Base-by-base conservation (phyloP, 2,888 invertebrate species). In the Ectemnius continuus region DNA sequence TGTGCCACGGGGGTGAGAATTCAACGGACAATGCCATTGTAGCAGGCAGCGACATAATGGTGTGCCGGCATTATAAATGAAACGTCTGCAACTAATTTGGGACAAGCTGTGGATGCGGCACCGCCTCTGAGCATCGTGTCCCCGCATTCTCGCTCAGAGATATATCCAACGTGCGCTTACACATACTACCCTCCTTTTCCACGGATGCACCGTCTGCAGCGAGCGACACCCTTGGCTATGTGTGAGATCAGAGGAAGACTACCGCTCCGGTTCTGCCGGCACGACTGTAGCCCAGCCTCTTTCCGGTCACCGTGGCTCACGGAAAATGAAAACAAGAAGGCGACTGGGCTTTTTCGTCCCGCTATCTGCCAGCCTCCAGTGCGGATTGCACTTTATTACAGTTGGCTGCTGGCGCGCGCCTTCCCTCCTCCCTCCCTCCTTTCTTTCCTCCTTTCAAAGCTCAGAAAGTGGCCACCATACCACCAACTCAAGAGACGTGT, bases 81-180 rank as follows among this genome's bases (percentile, higher is more conserved):
- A 86, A 88, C 84, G 87, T 88, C 87, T 87, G 89, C 88, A 85
- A 87, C 88, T 87, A 88, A 89, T 89, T 89, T 88, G 85, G 82
- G 83, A 80, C 85, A 81, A 80, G 79, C 68, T 74, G 71, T 68
- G 66, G 59, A 68, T 65, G 60, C 68, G 59, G 67, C 69, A 69
- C 58, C 75, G 67, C 46, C 63, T 36, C 56, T 56, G 58, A 61
- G 48, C 59, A 72, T 28, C 64, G 60, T 47, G 60, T 65, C 59
- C 65, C 16, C 46, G 46, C 71, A 52, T 78, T 71, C 64, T 18
- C 71, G 58, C 52, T 63, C 47, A 56, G 48, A n/a, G 56, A 56
- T 48, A 48, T 45, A 52, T 36, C 36, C 36, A 61, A 67, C 69
- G 26, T 36, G 23, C 23, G 64, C 26, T 36, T 36, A 36, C 36